A percentile compares a stretch with the other conserved stretches of the same genome.
These are phyloP conservation scores for Cremastinae sp. DNA, from an alignment of 2,888 invertebrate species.

Conservation along the genomic window DNA sequence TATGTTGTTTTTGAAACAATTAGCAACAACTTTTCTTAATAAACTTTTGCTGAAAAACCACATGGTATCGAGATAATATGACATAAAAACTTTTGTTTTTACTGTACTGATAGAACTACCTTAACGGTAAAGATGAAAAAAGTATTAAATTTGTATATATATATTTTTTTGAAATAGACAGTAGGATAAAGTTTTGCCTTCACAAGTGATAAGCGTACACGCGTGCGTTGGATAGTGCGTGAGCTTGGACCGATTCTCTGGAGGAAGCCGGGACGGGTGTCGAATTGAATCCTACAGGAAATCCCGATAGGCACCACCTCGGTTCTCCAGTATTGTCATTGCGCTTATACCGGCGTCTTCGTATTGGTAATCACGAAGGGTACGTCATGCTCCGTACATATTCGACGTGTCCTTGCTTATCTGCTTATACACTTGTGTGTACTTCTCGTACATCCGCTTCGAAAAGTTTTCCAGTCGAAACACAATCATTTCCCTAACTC, in stretches of 20 bases:
- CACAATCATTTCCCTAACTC: too few species aligned
- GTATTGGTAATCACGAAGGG: constrained; percentile 10
- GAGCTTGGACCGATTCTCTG: constrained; percentile 46
- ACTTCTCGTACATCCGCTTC: background rate
- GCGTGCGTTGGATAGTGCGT: constrained; percentile 10
- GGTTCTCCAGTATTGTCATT: constrained; percentile 36
- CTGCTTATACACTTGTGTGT: background rate
- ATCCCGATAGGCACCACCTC: constrained; percentile 70
- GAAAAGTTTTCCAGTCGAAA: too few species aligned
- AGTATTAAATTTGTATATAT: too few species aligned
- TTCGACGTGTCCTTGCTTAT: background rate
- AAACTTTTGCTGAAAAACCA: too few species aligned
- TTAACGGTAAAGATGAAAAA: too few species aligned
- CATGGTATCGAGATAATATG: too few species aligned
- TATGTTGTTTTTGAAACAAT: too few species aligned
- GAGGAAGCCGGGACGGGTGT: constrained; percentile 57
- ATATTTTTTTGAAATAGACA: background rate
- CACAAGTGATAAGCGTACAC: constrained; percentile 36
- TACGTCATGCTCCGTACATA: constrained; percentile 4
- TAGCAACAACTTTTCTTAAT: too few species aligned
- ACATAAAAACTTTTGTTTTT: too few species aligned
- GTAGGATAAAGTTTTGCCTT: constrained; percentile 10
- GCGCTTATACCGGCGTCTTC: background rate
- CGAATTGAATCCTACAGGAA: constrained; percentile 76
- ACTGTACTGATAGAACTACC: too few species aligned